Percentiles rank a stretch among this genome's conserved stretches.
Evolutionary conservation across 2,797 vertebrate species (phyloP).

Genomic region (Babyrousa celebensis): DNA sequence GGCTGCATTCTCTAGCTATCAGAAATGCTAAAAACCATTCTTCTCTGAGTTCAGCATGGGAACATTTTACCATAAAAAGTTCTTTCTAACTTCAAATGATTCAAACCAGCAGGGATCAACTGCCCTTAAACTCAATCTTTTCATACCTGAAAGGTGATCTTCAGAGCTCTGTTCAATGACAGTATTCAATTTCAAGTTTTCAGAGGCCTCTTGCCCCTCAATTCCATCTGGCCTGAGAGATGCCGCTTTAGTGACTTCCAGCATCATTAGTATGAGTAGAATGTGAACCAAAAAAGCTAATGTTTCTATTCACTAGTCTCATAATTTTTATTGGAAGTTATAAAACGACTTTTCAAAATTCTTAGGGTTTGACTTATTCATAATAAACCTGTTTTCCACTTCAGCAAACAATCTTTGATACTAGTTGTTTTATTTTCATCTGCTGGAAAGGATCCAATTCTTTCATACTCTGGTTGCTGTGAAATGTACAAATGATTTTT

Average conservation of each 20-base stretch:
- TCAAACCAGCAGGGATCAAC: conserved; percentile 32
- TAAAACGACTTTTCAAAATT: conserved; percentile 46
- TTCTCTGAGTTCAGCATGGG: neutral
- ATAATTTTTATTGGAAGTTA: conserved; percentile 17
- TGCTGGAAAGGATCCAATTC: conserved; percentile 49
- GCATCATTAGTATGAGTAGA: neutral
- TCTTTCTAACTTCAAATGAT: conserved; percentile 37
- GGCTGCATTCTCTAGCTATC: neutral
- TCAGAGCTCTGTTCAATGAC: neutral
- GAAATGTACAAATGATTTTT: conserved; percentile 47
- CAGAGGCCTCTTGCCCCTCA: neutral
- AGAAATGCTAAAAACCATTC: neutral
- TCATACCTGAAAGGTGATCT: neutral
- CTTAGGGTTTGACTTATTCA: conserved; percentile 6
- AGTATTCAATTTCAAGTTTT: neutral
- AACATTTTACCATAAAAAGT: neutral
- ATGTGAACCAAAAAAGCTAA: neutral
- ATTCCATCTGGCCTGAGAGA: neutral
- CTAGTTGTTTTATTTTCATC: conserved; percentile 6
- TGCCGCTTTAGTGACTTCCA: neutral
- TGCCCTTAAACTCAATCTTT: neutral
- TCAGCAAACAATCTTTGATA: neutral
- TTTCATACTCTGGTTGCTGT: conserved; percentile 42
- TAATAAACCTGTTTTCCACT: conserved; percentile 23
- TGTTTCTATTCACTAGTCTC: neutral